Base-by-base conservation (phyloP, 2,113 vertebrate species). In the Ptyas mucosa region DNA sequence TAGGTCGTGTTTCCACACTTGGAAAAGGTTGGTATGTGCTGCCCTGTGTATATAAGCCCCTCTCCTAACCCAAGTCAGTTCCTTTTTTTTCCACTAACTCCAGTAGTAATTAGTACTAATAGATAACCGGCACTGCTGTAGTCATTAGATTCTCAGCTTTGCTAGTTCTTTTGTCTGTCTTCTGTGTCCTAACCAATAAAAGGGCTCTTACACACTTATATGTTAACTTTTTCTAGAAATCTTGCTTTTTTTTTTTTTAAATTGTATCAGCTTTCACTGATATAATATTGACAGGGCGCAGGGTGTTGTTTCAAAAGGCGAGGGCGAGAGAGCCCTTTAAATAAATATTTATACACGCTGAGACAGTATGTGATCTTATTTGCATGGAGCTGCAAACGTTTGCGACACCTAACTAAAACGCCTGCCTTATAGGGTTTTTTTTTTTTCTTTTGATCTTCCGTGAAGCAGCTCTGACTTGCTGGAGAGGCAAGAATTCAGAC, bases 11-110 rank as follows among this genome's bases (percentile, higher is more conserved):
- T 99, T 99, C 99, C 98, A 98, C 99, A 99, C 98, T 99, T 99
- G 98, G 98, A 99, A 99, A 99, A 99, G 99, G 99, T 99, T 99
- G 99, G 99, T 99, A 99, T 99, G 98, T 98, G 98, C 99, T 99
- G 99, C 99, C 99, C 98, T 99, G 98, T 99, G 98, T 99, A 98
- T 99, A 98, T 98, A 99, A 99, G 99, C 97, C 98, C 98, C 98
- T 98, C 97, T 99, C 98, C 99, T 99, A 99, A 98, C 98, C 98
- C 98, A 98, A 98, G 98, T 99, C 98, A 97, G 98, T 98, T 98
- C 98, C 97, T 98, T 97, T 81, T 97, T 98, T 98, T 1, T 0
- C 97, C 98, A 99, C 99, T 99, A 99, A 99, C 98, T 98, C 96
- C 97, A 98, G 97, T 99, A 98, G 97, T 96, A 93, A 95, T 97